A percentile compares a stretch with the other conserved stretches of the same genome.
phyloP scores from a whole-genome alignment of 2,888 invertebrate genomes.

The Spodoptera littoralis region DNA sequence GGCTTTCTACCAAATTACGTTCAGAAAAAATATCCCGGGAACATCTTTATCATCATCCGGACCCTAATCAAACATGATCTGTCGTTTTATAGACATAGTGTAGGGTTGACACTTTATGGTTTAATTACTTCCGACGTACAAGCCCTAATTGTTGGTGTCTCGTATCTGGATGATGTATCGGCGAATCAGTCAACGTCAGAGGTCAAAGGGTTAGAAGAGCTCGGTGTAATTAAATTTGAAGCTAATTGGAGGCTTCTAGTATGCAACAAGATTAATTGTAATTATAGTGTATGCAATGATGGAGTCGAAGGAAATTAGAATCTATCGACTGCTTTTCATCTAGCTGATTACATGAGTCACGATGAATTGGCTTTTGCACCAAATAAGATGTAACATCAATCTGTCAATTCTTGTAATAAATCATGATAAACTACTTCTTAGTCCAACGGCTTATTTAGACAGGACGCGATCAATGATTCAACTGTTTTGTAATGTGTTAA shows the following conservation, averaged over 20 bases:
- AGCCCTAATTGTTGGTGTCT: slow-evolving; percentile 71
- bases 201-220: slow-evolving; percentile 58
- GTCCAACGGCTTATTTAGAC: slow-evolving; percentile 14
- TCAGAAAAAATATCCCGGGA: slow-evolving; percentile 57
- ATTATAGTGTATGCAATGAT: slow-evolving; percentile 34
- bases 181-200: slow-evolving; percentile 72
- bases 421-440: slow-evolving; percentile 15
- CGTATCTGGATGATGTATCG: slow-evolving; percentile 74
- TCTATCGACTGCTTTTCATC: slow-evolving; percentile 11
- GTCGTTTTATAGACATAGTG: slow-evolving; percentile 65
- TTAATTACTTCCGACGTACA: slow-evolving; percentile 73
- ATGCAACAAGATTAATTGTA: slow-evolving; percentile 50
- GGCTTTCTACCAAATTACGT: slow-evolving; percentile 32
- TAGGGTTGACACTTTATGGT: slow-evolving; percentile 68
- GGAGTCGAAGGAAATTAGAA: slow-evolving; percentile 15
- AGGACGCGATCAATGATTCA: slow-evolving; percentile 11
- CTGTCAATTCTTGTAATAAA: slow-evolving; percentile 25
- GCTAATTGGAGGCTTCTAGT: slow-evolving; percentile 49
- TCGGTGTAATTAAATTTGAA: slow-evolving; percentile 58
- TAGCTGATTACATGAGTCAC: slow-evolving; percentile 23
- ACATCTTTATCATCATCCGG: slow-evolving; percentile 62
- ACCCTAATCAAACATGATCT: slow-evolving; percentile 76
- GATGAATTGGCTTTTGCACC: slow-evolving; percentile 8
- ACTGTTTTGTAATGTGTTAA: background rate
- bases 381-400: slow-evolving; percentile 24